These are phyloP conservation scores for Pocota personata DNA, from an alignment of 2,888 invertebrate genomes.

Conservation along the genomic window DNA sequence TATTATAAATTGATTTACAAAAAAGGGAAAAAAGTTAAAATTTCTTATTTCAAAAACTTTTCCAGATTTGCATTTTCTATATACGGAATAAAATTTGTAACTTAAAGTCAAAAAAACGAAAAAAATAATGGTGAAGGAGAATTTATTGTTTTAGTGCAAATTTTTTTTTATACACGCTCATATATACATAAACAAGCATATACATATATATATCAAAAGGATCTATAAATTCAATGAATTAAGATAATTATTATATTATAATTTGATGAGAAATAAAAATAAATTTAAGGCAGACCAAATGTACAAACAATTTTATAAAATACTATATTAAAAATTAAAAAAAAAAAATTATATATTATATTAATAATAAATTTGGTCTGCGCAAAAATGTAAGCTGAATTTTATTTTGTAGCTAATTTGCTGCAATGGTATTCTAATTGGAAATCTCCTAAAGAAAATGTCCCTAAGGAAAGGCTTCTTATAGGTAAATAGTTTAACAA, in stretches of 20 bases:
- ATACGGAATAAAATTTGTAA: constrained; percentile 36
- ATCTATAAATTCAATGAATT: constrained; percentile 69
- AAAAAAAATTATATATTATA: not conserved
- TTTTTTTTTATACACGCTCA: constrained; percentile 60
- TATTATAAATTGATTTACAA: not conserved
- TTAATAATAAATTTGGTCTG: constrained; percentile 50
- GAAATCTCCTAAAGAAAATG: no score
- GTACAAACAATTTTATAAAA: constrained; percentile 11
- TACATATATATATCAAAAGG: constrained; percentile 14
- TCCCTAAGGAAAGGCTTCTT: no score
- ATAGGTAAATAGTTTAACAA: no score
- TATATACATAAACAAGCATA: constrained; percentile 37
- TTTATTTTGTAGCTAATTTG: not conserved
- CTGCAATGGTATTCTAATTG: no score
- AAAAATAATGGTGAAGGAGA: constrained; percentile 66
- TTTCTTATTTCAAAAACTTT: constrained; percentile 9
- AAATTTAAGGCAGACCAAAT: constrained; percentile 63
- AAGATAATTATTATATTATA: constrained; percentile 36
- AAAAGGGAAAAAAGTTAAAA: not conserved
- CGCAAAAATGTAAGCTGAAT: constrained; percentile 19
- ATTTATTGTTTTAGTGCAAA: constrained; percentile 73
- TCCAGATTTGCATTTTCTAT: constrained; percentile 52
- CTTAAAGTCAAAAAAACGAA: constrained; percentile 6
- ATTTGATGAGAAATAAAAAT: constrained; percentile 56
- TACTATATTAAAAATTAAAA: not conserved